A percentile compares a stretch with the other conserved stretches of the same genome.
These are phyloP conservation scores for Halcyon malimbica DNA, from an alignment of 2,113 vertebrate genomes.

Conservation along the genomic window DNA sequence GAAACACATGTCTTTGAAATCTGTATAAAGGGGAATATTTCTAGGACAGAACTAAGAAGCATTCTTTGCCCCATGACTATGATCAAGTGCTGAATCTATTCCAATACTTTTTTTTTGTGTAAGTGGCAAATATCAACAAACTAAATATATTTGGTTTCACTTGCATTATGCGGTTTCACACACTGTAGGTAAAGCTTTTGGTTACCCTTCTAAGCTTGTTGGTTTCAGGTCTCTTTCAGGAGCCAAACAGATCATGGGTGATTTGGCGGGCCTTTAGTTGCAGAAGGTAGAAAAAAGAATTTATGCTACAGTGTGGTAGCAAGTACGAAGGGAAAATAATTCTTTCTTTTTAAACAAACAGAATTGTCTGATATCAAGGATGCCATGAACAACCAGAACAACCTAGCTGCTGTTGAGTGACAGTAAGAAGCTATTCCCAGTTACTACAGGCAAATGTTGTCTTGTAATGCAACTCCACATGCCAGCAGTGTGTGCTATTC, in stretches of 20 bases:
- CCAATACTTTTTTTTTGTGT: background rate
- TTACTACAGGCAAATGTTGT: background rate
- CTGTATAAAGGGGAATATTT: background rate
- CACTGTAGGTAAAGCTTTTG: background rate
- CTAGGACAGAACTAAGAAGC: background rate
- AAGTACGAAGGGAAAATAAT: background rate
- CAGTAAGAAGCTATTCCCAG: background rate
- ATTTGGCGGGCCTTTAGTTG: background rate
- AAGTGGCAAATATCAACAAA: background rate
- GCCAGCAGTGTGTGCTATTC: background rate
- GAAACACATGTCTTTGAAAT: background rate
- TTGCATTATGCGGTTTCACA: background rate
- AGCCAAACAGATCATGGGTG: background rate
- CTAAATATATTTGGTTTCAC: background rate
- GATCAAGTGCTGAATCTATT: no score
- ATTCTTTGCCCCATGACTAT: background rate
- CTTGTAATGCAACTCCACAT: background rate
- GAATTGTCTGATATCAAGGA: background rate
- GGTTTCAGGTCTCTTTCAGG: background rate
- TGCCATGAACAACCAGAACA: background rate
- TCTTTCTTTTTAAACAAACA: background rate
- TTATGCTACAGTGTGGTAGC: background rate
- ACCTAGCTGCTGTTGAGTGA: background rate
- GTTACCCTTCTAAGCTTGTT: background rate
- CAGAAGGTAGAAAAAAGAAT: background rate